phyloP scores from a whole-genome alignment of 2,113 vertebrate species.

The Otolemur garnettii region DNA sequence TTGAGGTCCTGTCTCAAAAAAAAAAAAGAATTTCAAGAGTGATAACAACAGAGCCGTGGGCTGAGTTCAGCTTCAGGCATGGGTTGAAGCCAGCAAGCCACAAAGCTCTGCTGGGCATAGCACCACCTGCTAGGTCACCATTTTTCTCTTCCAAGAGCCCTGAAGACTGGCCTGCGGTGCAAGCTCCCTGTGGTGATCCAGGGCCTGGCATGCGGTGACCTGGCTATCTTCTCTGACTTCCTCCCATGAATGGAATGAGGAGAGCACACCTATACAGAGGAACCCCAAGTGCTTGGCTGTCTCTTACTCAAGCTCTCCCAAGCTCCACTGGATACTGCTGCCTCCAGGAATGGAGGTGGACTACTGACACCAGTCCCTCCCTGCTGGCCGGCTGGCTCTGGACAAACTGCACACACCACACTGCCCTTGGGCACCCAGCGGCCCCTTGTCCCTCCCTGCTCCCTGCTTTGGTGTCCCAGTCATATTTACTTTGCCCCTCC shows the following conservation, averaged over 20 bases:
- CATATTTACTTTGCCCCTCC: not conserved
- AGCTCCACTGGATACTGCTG: no score
- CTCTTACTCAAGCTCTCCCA: not conserved
- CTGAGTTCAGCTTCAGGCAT: accelerated
- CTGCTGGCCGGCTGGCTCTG: not conserved
- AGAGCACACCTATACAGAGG: not conserved
- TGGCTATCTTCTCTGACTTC: not conserved
- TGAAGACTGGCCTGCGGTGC: accelerated
- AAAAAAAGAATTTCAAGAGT: not conserved
- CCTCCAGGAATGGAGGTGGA: not conserved
- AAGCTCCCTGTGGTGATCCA: not conserved
- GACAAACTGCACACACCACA: no score
- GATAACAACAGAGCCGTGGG: not conserved
- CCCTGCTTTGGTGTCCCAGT: not conserved
- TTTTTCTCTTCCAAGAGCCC: not conserved
- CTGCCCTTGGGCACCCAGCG: not conserved
- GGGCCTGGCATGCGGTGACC: not conserved
- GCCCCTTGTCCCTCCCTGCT: not conserved
- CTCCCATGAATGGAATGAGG: not conserved
- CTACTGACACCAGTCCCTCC: not conserved
- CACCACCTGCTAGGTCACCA: accelerated
- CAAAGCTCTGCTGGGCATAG: accelerated
- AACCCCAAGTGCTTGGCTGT: not conserved
- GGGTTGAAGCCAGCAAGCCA: accelerated
- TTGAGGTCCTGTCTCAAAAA: no score